Evolutionary conservation across 1,140 invertebrate species (phyloP).

Genomic region (Temnothorax nylanderi): DNA sequence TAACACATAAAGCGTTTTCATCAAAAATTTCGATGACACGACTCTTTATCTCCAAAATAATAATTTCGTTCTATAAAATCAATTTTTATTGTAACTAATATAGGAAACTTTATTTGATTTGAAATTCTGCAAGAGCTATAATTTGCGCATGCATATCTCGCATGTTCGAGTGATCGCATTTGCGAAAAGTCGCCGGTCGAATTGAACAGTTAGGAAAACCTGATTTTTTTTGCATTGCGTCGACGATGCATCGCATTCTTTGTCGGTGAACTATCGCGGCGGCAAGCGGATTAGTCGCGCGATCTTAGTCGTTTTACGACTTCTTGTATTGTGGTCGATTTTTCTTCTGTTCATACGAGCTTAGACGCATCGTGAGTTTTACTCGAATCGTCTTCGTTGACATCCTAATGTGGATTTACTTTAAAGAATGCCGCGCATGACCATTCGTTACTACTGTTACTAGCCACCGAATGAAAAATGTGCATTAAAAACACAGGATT

Average conservation of each 20-base stretch:
- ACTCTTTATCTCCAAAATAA: not conserved
- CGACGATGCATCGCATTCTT: conserved; percentile 45
- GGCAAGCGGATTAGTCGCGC: conserved; percentile 52
- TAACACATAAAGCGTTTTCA: not conserved
- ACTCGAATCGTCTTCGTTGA: not conserved
- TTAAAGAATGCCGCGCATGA: not conserved
- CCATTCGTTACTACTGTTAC: too few relatives aligned
- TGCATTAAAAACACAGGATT: not conserved
- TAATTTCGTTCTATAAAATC: not conserved
- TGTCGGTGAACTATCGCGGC: conserved; percentile 27
- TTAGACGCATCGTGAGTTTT: not conserved
- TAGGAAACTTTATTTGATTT: not conserved
- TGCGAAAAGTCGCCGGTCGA: conserved; percentile 19
- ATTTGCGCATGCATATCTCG: not conserved
- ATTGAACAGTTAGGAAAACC: conserved; percentile 14
- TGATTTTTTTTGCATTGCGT: conserved; percentile 7
- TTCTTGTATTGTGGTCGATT: conserved; percentile 39
- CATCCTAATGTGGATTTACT: conserved; percentile 15
- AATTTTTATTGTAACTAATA: not conserved
- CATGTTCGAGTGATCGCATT: not conserved
- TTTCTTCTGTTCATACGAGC: not conserved
- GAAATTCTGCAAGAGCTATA: not conserved
- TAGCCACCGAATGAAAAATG: not conserved
- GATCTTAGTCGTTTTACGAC: conserved; percentile 54
- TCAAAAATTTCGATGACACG: not conserved